Conservation (phyloP, 2,113 vertebrate species). For the Alosa alosa region DNA sequence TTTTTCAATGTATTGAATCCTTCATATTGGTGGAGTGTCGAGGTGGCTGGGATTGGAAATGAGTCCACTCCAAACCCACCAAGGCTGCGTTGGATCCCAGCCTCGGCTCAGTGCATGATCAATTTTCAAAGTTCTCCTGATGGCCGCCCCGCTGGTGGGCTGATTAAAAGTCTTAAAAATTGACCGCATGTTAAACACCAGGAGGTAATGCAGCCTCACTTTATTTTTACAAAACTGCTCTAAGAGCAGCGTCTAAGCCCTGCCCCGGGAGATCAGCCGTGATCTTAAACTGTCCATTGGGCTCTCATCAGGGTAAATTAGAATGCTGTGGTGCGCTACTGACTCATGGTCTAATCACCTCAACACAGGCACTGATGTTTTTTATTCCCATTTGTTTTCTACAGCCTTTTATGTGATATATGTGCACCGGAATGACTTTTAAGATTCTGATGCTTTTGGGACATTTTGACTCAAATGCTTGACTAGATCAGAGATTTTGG, state of each 20-base stretch:
- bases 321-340: slow-evolving; percentile 36
- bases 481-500: background rate
- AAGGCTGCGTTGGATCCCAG: background rate
- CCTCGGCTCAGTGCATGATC: slow-evolving; percentile 16
- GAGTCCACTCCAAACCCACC: background rate
- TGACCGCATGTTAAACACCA: slow-evolving; percentile 20
- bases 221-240: slow-evolving; percentile 38
- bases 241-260: slow-evolving; percentile 22
- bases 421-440: slow-evolving; percentile 7
- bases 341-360: slow-evolving; percentile 35
- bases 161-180: slow-evolving; percentile 35
- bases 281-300: slow-evolving; percentile 39
- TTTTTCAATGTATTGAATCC: slow-evolving; percentile 35
- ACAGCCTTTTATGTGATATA: slow-evolving; percentile 18
- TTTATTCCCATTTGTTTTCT: slow-evolving; percentile 36
- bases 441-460: background rate
- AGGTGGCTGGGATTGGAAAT: slow-evolving; percentile 20
- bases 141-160: background rate
- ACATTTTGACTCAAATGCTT: background rate
- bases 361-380: slow-evolving; percentile 25
- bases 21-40: slow-evolving; percentile 19
- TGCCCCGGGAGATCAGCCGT: slow-evolving; percentile 21
- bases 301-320: slow-evolving; percentile 45
- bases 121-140: slow-evolving; percentile 25
- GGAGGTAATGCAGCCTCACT: slow-evolving; percentile 27